These are phyloP conservation scores for Chaetodon trifascialis DNA, from an alignment of 2,113 vertebrate genomes.

Conservation along the genomic window DNA sequence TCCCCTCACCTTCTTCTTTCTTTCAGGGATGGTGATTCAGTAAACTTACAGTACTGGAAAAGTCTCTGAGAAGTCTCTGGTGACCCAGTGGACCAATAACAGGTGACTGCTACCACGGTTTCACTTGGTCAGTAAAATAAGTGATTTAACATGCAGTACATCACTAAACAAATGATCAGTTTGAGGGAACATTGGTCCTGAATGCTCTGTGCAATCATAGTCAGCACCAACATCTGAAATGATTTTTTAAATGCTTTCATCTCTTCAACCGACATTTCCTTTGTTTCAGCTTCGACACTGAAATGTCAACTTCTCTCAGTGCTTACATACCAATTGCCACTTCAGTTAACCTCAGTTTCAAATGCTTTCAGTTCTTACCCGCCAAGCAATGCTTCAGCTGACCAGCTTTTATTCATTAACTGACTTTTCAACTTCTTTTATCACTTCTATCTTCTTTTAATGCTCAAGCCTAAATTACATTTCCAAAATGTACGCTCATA, in stretches of 20 bases:
- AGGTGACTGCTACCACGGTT: not conserved
- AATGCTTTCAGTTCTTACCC: too few species aligned
- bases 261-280: not conserved
- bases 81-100: not conserved
- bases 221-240: not conserved
- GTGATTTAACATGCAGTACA: not conserved
- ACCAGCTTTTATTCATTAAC: not conserved
- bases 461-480: not conserved
- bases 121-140: not conserved
- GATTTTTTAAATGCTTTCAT: not conserved
- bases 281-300: not conserved
- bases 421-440: not conserved
- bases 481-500: not conserved
- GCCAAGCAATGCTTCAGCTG: not conserved
- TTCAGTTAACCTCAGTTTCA: too few species aligned
- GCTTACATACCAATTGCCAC: not conserved
- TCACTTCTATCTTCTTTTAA: not conserved
- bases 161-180: not conserved
- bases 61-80: slow-evolving; percentile 8
- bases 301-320: not conserved
- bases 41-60: not conserved
- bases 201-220: not conserved
- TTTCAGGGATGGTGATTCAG: slow-evolving; percentile 1
- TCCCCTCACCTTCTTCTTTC: not conserved
- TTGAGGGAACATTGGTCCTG: not conserved